Base-by-base conservation (phyloP, 2,797 vertebrate species). In the Coluber constrictor region DNA sequence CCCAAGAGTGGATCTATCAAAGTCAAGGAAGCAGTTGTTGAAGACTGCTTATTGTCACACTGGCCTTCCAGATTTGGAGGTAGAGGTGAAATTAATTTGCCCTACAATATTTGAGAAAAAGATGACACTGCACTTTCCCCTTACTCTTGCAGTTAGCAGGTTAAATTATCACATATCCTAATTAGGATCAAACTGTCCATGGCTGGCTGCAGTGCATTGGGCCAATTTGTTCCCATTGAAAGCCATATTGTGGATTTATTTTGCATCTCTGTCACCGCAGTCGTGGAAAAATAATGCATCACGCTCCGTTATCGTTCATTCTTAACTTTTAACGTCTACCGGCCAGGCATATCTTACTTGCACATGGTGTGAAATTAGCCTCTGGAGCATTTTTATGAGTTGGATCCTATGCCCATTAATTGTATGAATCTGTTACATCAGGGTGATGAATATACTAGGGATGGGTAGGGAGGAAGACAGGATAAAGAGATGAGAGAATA, bases 311-410 rank as follows among this genome's bases (percentile, higher is more conserved):
- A 83, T 47, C 43, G 43, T 83, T 83, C 74, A 83, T 83, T 83
- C 74, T 83, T 83, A 47, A 83, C 74, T 89, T 63, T 5, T 54
- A 54, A 25, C 2, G 23, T 47, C 74, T 83, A 83, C 74, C 10
- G 4, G 74, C 74, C 20, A 83, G 37, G 74, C 74, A 83, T 47
- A 47, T 60, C 66, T 32, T 94, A 95, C 96, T 95, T 86, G 74
- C 37, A 83, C 0, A 51, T 23, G 18, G 88, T 25, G 13, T 55
- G 15, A 63, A 37, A 66, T 87, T 89, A 55, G 11, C 93, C 29
- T 57, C 54, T 0, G 54, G 91, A 23, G 74, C 86, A 57, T 79
- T 37, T 90, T 32, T 54, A 23, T 79, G 55, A 55, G 54, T 29
- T 20, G 74, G 54, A 79, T 79, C 51, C 27, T 23, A 43, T 23